Evolutionary conservation across 2,797 vertebrate genomes (phyloP).

Genomic region (Scarus forsteni): DNA sequence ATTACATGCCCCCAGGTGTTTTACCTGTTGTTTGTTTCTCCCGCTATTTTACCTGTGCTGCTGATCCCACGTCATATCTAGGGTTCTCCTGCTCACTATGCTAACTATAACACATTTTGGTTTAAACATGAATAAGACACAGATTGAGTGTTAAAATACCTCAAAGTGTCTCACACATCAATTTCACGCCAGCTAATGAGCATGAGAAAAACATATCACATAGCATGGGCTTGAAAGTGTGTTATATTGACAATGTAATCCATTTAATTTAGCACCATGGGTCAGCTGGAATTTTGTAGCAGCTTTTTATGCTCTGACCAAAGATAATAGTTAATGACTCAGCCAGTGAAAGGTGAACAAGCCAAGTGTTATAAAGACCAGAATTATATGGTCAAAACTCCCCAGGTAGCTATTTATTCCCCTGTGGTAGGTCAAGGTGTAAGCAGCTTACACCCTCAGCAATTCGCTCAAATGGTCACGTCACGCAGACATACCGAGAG

Average conservation of each 20-base stretch:
- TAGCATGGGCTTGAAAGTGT: background rate
- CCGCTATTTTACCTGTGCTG: conserved; percentile 3
- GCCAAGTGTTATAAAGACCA: conserved; percentile 66
- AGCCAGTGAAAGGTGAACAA: conserved; percentile 59
- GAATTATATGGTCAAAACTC: conserved; percentile 65
- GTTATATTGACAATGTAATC: background rate
- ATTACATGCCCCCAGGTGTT: conserved; percentile 3
- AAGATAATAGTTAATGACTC: conserved; percentile 65
- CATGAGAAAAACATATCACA: background rate
- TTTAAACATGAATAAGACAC: conserved; percentile 22
- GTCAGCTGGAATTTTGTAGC: conserved; percentile 20
- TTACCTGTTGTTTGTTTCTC: conserved; percentile 19
- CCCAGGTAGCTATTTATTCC: conserved; percentile 63
- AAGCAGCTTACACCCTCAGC: conserved; percentile 63
- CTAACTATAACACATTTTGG: conserved; percentile 14
- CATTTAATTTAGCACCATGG: conserved; percentile 5
- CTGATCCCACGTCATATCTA: conserved; percentile 19
- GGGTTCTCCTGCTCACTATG: conserved; percentile 18
- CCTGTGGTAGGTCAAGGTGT: conserved; percentile 69
- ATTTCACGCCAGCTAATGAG: background rate
- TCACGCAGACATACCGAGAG: conserved; percentile 50
- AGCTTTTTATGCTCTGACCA: conserved; percentile 48
- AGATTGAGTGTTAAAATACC: background rate
- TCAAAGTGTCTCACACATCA: background rate
- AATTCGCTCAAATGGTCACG: conserved; percentile 66